Evolutionary conservation across 23 tunicate species (phyloP).

Genomic region (Halocynthia roretzi): DNA sequence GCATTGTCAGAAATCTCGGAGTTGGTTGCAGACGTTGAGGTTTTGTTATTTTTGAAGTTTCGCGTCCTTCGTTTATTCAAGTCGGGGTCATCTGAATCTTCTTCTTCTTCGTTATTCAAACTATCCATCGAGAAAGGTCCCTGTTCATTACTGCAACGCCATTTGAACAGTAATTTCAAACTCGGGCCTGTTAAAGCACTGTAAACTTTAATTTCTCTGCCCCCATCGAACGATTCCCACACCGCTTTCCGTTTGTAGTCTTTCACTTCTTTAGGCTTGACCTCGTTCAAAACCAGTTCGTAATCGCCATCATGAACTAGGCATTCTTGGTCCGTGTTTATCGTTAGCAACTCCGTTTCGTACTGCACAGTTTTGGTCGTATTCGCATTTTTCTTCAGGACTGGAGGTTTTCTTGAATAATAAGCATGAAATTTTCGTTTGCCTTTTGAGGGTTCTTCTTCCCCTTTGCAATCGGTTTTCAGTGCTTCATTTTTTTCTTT

Average conservation of each 20-base stretch:
- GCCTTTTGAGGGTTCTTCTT: background rate
- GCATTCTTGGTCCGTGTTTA: conserved; percentile 27
- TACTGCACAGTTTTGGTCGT: conserved; percentile 23
- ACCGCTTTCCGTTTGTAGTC: conserved; percentile 56
- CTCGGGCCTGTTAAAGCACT: conserved; percentile 27
- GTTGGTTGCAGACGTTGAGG: background rate
- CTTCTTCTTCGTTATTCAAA: conserved; percentile 23
- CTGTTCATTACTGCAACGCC: background rate
- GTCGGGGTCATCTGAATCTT: conserved; percentile 16
- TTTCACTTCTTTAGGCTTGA: background rate
- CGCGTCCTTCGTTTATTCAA: background rate
- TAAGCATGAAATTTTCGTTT: background rate
- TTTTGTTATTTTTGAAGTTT: background rate
- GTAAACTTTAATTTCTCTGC: conserved; percentile 72
- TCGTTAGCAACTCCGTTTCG: conserved; percentile 60
- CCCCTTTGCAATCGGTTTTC: background rate
- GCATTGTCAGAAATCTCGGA: conserved; percentile 2
- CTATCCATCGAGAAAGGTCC: conserved; percentile 27
- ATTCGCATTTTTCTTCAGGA: conserved; percentile 8
- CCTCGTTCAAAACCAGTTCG: conserved; percentile 57
- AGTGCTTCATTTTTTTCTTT: conserved; percentile 1
- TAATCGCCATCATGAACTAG: conserved; percentile 53
- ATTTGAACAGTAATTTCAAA: conserved; percentile 6
- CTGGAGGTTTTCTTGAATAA: background rate
- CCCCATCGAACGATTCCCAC: conserved; percentile 92